Conservation (phyloP, 2,888 invertebrate genomes). For the Polia nebulosa region DNA sequence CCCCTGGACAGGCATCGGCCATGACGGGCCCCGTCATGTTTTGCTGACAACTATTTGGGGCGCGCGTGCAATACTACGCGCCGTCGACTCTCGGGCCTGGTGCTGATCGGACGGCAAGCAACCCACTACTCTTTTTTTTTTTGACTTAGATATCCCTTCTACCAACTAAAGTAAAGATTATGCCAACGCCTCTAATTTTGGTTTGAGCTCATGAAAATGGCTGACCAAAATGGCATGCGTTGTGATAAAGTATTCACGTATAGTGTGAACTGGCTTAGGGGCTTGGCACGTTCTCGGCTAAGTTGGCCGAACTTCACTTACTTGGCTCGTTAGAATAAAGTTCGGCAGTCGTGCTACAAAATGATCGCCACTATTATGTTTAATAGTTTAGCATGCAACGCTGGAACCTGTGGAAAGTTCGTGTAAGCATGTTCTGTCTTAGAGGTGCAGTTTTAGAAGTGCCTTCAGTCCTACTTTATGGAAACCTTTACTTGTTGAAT, state of each 20-base stretch:
- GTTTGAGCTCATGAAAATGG: constrained; percentile 30
- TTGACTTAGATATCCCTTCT: no score
- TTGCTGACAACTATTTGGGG: no score
- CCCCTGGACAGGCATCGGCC: no score
- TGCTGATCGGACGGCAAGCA: no score
- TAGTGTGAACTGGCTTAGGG: constrained; percentile 48
- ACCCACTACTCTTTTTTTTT: no score
- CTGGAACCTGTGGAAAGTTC: constrained; percentile 15
- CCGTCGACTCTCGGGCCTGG: no score
- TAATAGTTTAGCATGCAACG: constrained; percentile 42
- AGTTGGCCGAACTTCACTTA: constrained; percentile 67
- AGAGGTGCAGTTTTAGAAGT: background rate
- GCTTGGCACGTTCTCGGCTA: constrained; percentile 67
- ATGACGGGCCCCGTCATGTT: no score
- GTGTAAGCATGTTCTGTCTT: background rate
- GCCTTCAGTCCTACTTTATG: background rate
- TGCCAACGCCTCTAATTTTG: constrained; percentile 7
- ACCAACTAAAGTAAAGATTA: no score
- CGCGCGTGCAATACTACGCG: no score
- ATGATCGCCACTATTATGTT: constrained; percentile 52
- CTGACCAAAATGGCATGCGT: constrained; percentile 57
- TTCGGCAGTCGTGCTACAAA: constrained; percentile 54
- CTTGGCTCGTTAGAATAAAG: constrained; percentile 76
- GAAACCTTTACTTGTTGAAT: background rate
- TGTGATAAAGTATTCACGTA: constrained; percentile 68